Base-by-base conservation (phyloP, 2,113 vertebrate species). In the Conger conger region DNA sequence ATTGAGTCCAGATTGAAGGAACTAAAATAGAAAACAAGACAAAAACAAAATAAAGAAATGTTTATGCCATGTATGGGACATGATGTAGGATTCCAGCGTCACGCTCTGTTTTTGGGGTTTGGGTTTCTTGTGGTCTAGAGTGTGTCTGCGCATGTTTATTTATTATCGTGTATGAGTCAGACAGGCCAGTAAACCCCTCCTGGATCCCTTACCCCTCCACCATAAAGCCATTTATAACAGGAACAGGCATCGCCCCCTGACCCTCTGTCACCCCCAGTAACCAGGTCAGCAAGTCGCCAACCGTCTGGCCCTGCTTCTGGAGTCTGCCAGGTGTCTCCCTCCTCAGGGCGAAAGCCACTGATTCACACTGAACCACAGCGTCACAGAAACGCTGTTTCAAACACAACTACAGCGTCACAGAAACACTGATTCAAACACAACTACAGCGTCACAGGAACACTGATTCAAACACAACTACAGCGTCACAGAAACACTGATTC, bases 31-130 rank as follows among this genome's bases (percentile, higher is more conserved):
- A 9, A 30, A 33, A 54, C 68, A 76, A 30, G 76, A 50, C 11
- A 50, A 63, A 81, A 76, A 35, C 20, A 79, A 84, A 54, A 87
- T 82, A 42, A 76, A 63, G 83, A 86, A 82, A 83, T 53, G 36
- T 68, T 13, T 54, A n/a, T 20, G 7, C 73, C 81, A 33, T 73
- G n/a, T 73, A 33, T 33, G 68, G 27, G 33, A 13, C 1, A 27
- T 30, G 68, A 73, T 13, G n/a, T 33, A 73, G n/a, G 15, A 15
- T n/a, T n/a, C 20, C 68, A 13, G 11, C 3, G 68, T 73, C 68
- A 73, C 11, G 15, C n/a, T 9, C n/a, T 73, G 1, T 33, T 73
- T 73, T 33, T 30, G n/a, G n/a, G 68, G 30, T 73, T 0, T 27
- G 57, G 27, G 11, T 27, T 27, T 27, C 6, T 33, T 73, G 27